These are phyloP conservation scores for Tiaroga cobitis DNA, from an alignment of 2,797 vertebrate species.

Conservation along the genomic window DNA sequence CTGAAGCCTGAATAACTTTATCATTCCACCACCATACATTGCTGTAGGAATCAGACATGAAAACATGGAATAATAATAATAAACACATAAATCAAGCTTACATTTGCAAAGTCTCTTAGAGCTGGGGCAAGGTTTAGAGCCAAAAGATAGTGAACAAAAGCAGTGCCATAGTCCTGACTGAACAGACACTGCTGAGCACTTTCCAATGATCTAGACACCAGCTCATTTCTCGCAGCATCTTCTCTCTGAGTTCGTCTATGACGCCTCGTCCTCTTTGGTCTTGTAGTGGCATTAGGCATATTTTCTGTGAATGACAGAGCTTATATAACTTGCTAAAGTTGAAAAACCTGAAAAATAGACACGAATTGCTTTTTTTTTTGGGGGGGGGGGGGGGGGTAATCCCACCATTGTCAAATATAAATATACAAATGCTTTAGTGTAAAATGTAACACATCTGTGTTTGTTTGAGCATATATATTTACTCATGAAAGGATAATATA, in stretches of 20 bases:
- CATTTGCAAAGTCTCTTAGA: constrained; percentile 86
- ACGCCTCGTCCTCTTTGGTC: constrained; percentile 73
- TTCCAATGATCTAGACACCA: constrained; percentile 90
- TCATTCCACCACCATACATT: not conserved
- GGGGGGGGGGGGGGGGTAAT: not conserved
- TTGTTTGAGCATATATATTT: not conserved
- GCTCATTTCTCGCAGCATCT: constrained; percentile 82
- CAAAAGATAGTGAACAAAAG: constrained; percentile 94
- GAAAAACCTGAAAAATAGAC: not conserved
- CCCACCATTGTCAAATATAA: not conserved
- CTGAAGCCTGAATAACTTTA: not conserved
- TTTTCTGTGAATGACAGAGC: constrained; percentile 38
- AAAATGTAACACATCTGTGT: not conserved
- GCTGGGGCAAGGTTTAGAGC: constrained; percentile 91
- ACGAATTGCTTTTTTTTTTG: too few relatives aligned
- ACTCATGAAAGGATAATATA: not conserved
- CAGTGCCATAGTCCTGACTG: constrained; percentile 91
- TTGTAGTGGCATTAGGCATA: constrained; percentile 82
- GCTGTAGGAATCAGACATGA: not conserved
- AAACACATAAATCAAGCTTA: constrained; percentile 64
- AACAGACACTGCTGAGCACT: constrained; percentile 92
- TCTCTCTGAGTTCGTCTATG: constrained; percentile 72
- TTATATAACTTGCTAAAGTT: not conserved
- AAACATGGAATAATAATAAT: not conserved
- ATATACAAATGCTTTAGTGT: not conserved